Evolutionary conservation across 2,113 vertebrate genomes (phyloP).

Genomic region (Tretioscincus oriximinensis): DNA sequence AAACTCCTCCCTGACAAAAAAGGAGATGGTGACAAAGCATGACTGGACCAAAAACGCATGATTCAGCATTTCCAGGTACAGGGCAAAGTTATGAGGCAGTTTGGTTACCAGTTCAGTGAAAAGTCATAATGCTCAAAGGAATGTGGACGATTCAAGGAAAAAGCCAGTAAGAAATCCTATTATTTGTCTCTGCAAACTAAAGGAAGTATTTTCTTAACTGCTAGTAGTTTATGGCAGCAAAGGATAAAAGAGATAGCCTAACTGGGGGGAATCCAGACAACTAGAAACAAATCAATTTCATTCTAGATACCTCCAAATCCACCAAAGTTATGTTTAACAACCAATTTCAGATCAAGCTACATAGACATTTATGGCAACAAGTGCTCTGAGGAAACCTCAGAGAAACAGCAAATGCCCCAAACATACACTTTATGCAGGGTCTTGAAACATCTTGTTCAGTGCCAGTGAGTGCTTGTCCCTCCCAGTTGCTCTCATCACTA

Average conservation of each 20-base stretch:
- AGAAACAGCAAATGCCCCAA: too few relatives aligned
- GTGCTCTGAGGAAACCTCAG: too few relatives aligned
- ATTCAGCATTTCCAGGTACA: background rate
- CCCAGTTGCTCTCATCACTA: too few relatives aligned
- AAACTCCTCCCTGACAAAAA: background rate
- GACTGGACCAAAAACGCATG: background rate
- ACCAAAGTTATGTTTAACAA: background rate
- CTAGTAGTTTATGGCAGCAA: background rate
- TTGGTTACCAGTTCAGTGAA: background rate
- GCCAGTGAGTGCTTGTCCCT: too few relatives aligned
- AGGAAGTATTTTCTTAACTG: background rate
- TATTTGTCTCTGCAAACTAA: background rate
- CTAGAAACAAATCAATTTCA: background rate
- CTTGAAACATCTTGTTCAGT: too few relatives aligned
- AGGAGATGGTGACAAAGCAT: background rate
- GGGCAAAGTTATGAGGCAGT: background rate
- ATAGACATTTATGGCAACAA: background rate
- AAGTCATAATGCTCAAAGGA: background rate
- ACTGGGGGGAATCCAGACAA: background rate
- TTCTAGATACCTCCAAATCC: background rate
- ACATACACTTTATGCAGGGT: too few relatives aligned
- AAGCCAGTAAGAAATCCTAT: background rate
- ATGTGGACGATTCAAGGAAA: background rate
- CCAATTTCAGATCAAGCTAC: too few relatives aligned
- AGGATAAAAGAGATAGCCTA: background rate